Conservation (phyloP, 2,797 vertebrate genomes). For the Telmatherina bonti region DNA sequence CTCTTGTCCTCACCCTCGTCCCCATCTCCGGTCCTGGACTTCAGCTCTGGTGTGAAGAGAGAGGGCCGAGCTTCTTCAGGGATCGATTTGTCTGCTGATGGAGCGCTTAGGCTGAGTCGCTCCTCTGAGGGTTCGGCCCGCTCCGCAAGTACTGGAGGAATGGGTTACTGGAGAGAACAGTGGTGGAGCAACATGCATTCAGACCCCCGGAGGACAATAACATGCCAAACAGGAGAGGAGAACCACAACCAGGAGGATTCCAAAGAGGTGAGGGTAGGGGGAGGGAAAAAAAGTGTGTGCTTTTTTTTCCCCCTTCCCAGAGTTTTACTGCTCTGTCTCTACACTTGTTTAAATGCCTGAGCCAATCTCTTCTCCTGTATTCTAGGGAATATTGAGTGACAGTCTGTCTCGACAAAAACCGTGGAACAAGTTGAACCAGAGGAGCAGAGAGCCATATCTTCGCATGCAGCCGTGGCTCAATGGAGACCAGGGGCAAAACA, state of each 20-base stretch:
- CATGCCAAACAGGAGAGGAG: conserved; percentile 86
- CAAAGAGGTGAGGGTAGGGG: conserved; percentile 76
- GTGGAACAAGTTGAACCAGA: conserved; percentile 96
- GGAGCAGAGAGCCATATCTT: conserved; percentile 95
- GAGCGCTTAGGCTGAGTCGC: conserved; percentile 84
- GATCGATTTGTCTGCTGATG: conserved; percentile 85
- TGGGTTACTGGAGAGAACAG: conserved; percentile 92
- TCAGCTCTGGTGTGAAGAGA: conserved; percentile 87
- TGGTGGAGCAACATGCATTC: conserved; percentile 93
- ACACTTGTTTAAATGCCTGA: conserved; percentile 40
- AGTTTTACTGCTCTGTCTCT: conserved; percentile 16
- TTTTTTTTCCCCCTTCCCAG: background rate
- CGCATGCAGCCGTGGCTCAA: conserved; percentile 98
- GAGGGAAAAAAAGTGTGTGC: background rate
- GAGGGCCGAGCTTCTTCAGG: conserved; percentile 84
- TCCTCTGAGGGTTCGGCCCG: conserved; percentile 67
- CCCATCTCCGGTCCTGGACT: conserved; percentile 85
- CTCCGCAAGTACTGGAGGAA: conserved; percentile 80
- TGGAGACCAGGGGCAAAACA: conserved; percentile 92
- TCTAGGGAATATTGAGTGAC: conserved; percentile 93
- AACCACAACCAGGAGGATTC: conserved; percentile 79
- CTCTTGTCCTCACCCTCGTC: conserved; percentile 84
- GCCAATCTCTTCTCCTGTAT: conserved; percentile 47
- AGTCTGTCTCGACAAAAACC: conserved; percentile 93
- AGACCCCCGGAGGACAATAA: conserved; percentile 82